These are phyloP conservation scores for Cladorhizidae sp. DNA, from an alignment of 37 sponge, comb jelly and placozoan genomes.

Conservation along the genomic window DNA sequence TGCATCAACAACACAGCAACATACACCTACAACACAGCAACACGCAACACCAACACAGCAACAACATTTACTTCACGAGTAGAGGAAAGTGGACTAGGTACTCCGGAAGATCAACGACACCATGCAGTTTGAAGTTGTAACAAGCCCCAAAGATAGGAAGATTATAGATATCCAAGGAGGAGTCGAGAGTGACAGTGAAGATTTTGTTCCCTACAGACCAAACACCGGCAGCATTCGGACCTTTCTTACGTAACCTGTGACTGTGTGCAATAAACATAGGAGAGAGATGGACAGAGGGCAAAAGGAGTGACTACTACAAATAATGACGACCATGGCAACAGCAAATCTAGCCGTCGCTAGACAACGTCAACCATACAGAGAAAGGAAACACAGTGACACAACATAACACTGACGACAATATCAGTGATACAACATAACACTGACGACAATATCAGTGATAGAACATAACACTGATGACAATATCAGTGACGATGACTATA, in stretches of 20 bases:
- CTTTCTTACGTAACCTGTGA: slow-evolving; percentile 31
- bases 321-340: not conserved
- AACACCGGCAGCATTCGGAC: slow-evolving; percentile 29
- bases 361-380: too few relatives aligned
- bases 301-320: not conserved
- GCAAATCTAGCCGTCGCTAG: too few relatives aligned
- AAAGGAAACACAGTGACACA: too few relatives aligned
- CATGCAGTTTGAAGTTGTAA: slow-evolving; percentile 93
- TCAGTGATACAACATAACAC: too few relatives aligned
- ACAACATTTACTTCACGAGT: slow-evolving; percentile 59
- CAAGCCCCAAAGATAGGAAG: slow-evolving; percentile 93
- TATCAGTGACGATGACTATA: too few relatives aligned
- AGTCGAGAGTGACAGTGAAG: slow-evolving; percentile 52
- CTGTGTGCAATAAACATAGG: not conserved
- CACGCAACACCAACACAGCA: not conserved
- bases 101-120: slow-evolving; percentile 94
- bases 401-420: too few relatives aligned
- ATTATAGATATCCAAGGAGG: slow-evolving; percentile 47
- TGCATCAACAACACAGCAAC: not conserved
- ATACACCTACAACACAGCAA: not conserved
- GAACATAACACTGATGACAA: too few relatives aligned
- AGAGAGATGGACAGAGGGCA: not conserved
- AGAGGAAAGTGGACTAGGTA: slow-evolving; percentile 95
- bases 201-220: slow-evolving; percentile 58
- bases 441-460: too few relatives aligned